These are phyloP conservation scores for Tribolium freemani DNA, from an alignment of 2,888 invertebrate species.

Conservation along the genomic window DNA sequence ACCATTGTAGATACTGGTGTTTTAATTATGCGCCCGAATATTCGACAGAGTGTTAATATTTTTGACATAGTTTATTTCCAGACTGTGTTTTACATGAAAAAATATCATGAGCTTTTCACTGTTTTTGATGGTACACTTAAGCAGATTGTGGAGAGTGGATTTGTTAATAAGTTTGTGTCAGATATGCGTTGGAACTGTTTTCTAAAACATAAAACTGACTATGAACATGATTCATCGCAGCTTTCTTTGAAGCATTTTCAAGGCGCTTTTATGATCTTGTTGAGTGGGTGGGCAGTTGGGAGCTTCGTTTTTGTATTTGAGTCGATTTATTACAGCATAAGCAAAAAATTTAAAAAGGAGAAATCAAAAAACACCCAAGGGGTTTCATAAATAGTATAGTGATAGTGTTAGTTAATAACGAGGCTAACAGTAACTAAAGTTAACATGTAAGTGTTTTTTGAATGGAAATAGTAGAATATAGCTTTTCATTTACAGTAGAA, in stretches of 20 bases:
- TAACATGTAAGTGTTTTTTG: no score
- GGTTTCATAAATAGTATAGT: no score
- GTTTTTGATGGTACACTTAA: constrained; percentile 18
- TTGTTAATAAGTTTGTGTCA: constrained; percentile 32
- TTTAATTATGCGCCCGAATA: constrained; percentile 38
- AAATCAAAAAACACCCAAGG: neutral
- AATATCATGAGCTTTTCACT: constrained; percentile 38
- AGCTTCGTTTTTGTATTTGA: neutral
- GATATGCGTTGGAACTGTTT: constrained; percentile 24
- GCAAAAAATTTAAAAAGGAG: neutral
- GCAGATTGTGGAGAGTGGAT: constrained; percentile 36
- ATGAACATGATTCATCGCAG: constrained; percentile 2
- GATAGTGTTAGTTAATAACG: no score
- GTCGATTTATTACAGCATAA: neutral
- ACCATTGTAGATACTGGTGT: constrained; percentile 42
- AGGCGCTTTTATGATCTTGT: constrained; percentile 30
- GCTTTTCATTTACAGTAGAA: no score
- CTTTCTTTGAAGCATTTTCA: constrained; percentile 28
- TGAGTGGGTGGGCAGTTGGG: neutral
- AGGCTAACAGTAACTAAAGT: no score
- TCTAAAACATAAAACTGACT: constrained; percentile 12
- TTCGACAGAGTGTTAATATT: constrained; percentile 23
- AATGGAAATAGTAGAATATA: no score
- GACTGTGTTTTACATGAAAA: constrained; percentile 29
- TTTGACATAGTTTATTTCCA: constrained; percentile 41